A percentile compares a stretch with the other conserved stretches of the same genome.
These are phyloP conservation scores for Oxystoma pomonae DNA, from an alignment of 2,888 invertebrate genomes.

Conservation along the genomic window DNA sequence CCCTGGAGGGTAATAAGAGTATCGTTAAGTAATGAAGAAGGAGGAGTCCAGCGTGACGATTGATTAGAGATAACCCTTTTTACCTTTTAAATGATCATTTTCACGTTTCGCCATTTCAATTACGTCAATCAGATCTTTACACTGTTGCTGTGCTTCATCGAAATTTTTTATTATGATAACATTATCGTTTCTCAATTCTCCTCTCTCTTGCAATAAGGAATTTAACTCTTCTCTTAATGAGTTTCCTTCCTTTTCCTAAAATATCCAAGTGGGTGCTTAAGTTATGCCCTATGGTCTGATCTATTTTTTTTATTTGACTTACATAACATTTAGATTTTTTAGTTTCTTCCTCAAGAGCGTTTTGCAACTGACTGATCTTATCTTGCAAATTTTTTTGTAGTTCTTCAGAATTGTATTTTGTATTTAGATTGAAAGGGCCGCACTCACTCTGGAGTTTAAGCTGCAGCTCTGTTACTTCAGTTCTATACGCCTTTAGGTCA, in stretches of 20 bases:
- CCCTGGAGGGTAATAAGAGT: no score
- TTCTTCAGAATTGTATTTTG: slow-evolving; percentile 35
- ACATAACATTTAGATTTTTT: slow-evolving; percentile 29
- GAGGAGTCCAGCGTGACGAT: no score
- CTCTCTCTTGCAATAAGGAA: slow-evolving; percentile 26
- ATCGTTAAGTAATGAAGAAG: no score
- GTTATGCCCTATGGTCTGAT: no score
- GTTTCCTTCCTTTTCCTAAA: not conserved
- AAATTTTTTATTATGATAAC: slow-evolving; percentile 31
- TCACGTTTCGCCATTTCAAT: slow-evolving; percentile 35
- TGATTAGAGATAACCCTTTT: no score
- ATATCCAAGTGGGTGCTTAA: not conserved
- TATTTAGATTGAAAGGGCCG: slow-evolving; percentile 32
- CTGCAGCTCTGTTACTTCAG: slow-evolving; percentile 34
- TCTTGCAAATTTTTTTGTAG: slow-evolving; percentile 33
- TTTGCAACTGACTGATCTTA: slow-evolving; percentile 34
- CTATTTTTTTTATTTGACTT: no score
- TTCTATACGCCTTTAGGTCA: slow-evolving; percentile 34
- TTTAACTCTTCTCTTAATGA: slow-evolving; percentile 32
- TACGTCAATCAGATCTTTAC: slow-evolving; percentile 34
- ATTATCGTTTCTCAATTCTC: slow-evolving; percentile 29
- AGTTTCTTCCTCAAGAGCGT: slow-evolving; percentile 31
- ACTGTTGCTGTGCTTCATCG: slow-evolving; percentile 36
- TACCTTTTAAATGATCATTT: slow-evolving; percentile 37
- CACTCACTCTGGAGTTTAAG: slow-evolving; percentile 32